Percentiles rank a stretch among this genome's conserved stretches.
Evolutionary conservation across 2,113 vertebrate species (phyloP).

Genomic region (Cyprinodon variegatus): DNA sequence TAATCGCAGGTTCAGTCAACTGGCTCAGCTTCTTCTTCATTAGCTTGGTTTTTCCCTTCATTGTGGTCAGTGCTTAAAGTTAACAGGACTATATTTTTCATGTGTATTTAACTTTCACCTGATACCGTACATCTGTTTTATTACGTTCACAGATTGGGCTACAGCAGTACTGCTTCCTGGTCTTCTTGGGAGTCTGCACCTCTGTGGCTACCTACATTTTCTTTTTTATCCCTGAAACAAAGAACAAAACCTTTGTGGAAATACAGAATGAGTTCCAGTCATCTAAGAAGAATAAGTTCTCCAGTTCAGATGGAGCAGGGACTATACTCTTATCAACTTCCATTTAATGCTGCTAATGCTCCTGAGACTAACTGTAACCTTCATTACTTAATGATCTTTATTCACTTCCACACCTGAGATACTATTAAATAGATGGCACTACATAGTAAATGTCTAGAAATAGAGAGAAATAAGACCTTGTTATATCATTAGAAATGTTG

Average conservation of each 20-base stretch:
- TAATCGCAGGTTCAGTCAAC: conserved; percentile 75
- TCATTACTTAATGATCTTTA: background rate
- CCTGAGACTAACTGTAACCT: background rate
- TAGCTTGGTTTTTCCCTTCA: conserved; percentile 81
- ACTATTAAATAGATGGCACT: background rate
- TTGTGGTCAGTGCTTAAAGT: conserved; percentile 74
- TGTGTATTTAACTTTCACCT: background rate
- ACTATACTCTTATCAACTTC: conserved; percentile 41
- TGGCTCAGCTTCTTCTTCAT: conserved; percentile 83
- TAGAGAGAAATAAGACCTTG: background rate
- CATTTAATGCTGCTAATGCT: conserved; percentile 27
- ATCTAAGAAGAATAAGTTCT: conserved; percentile 28
- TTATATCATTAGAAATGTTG: background rate
- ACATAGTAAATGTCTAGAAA: background rate
- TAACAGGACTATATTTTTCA: background rate
- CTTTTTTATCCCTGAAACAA: conserved; percentile 88
- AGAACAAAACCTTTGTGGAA: conserved; percentile 89
- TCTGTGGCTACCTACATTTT: conserved; percentile 80
- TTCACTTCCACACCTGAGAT: background rate
- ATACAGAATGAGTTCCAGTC: conserved; percentile 82
- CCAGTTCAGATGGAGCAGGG: conserved; percentile 18
- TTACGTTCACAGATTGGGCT: conserved; percentile 80
- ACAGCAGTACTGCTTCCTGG: conserved; percentile 88
- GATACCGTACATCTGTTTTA: background rate
- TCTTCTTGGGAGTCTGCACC: conserved; percentile 82